These are phyloP conservation scores for Lissonota sp. DNA, from an alignment of 2,888 invertebrate genomes.

Conservation along the genomic window DNA sequence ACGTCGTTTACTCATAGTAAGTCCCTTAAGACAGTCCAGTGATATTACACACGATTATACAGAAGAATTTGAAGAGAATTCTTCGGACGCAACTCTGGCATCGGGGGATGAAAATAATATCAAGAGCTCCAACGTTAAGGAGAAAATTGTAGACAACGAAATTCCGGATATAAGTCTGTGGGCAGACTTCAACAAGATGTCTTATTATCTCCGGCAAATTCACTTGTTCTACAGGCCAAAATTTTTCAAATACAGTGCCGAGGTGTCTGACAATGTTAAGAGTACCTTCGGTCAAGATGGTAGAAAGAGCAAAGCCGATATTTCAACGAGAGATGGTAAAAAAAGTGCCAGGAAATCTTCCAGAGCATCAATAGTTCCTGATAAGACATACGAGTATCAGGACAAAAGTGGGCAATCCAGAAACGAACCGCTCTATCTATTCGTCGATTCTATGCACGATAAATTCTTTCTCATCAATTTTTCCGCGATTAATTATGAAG, in stretches of 20 bases:
- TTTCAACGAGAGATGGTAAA: constrained; percentile 31
- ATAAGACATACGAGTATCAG: constrained; percentile 38
- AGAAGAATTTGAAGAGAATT: constrained; percentile 13
- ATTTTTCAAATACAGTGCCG: constrained; percentile 67
- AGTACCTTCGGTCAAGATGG: background rate
- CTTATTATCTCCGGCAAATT: constrained; percentile 64
- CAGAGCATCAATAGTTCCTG: background rate
- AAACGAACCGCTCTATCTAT: constrained; percentile 73
- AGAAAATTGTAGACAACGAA: constrained; percentile 12
- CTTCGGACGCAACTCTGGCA: background rate
- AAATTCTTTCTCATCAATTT: constrained; percentile 72
- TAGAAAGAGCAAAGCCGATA: constrained; percentile 30
- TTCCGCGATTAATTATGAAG: constrained; percentile 35
- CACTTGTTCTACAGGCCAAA: constrained; percentile 71
- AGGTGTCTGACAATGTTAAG: constrained; percentile 53
- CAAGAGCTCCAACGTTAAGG: background rate
- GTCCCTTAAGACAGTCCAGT: constrained; percentile 62
- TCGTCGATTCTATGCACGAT: constrained; percentile 70
- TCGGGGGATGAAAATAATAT: background rate
- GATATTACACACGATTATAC: constrained; percentile 32
- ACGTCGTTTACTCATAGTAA: constrained; percentile 71
- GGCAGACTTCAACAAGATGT: constrained; percentile 74
- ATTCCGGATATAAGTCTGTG: constrained; percentile 66
- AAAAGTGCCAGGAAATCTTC: constrained; percentile 16
- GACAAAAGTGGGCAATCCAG: constrained; percentile 55